phyloP scores from a whole-genome alignment of 2,888 invertebrate genomes.

The Apamea monoglypha region DNA sequence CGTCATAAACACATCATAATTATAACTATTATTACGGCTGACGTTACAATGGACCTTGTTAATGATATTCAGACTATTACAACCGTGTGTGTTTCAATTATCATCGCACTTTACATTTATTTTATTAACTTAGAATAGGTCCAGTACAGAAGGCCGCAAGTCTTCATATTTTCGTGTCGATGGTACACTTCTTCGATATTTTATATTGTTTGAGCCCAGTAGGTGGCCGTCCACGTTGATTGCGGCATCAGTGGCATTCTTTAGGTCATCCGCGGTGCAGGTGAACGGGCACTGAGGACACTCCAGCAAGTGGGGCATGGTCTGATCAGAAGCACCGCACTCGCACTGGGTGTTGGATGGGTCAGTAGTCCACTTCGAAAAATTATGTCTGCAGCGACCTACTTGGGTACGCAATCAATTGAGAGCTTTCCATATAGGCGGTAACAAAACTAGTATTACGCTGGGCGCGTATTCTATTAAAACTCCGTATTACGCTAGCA shows the following conservation, averaged over 20 bases:
- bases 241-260: neutral
- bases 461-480: neutral
- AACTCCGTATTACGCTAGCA: neutral
- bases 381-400: neutral
- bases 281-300: neutral
- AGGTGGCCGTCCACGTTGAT: neutral
- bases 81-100: constrained; percentile 34
- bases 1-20: constrained; percentile 52
- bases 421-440: neutral
- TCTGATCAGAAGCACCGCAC: neutral
- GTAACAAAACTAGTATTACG: neutral
- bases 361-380: neutral
- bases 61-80: constrained; percentile 47
- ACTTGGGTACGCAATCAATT: neutral
- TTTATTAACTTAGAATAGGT: constrained; percentile 6
- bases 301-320: neutral
- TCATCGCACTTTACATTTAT: constrained; percentile 31
- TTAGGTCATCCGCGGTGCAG: neutral
- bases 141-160: neutral
- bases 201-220: neutral
- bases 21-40: constrained; percentile 42
- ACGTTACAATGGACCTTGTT: constrained; percentile 43
- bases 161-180: neutral
- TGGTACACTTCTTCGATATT: neutral
- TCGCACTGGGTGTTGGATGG: neutral